A percentile compares a stretch with the other conserved stretches of the same genome.
These are phyloP conservation scores for Hippocampus zosterae DNA, from an alignment of 2,113 vertebrate genomes.

Conservation along the genomic window DNA sequence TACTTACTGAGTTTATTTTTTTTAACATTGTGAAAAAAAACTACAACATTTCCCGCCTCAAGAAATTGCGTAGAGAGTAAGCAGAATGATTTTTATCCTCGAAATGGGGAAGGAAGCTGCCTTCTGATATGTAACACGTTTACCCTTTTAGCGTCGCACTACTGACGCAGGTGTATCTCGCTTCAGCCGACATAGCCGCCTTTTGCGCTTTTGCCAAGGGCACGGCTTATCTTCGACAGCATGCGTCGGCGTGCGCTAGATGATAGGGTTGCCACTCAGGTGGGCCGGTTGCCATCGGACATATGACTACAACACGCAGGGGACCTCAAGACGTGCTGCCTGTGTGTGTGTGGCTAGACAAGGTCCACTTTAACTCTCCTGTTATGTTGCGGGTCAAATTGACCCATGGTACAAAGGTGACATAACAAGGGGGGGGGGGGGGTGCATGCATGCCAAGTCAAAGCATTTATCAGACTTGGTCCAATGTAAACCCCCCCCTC, in stretches of 20 bases:
- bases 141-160: too few species aligned
- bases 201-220: conserved; percentile 33
- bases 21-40: too few species aligned
- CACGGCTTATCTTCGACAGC: conserved; percentile 43
- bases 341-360: conserved; percentile 5
- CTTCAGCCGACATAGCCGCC: conserved; percentile 15
- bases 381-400: not conserved
- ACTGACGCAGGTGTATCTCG: too few species aligned
- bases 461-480: conserved; percentile 1
- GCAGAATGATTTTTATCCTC: too few species aligned
- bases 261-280: conserved; percentile 73
- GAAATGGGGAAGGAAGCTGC: too few species aligned
- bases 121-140: too few species aligned
- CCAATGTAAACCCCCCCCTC: not conserved
- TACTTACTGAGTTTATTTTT: too few species aligned
- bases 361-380: not conserved
- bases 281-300: conserved; percentile 43
- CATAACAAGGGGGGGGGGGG: not conserved
- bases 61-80: too few species aligned
- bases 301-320: conserved; percentile 51
- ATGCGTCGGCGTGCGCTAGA: conserved; percentile 49
- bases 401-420: not conserved
- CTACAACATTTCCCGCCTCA: too few species aligned
- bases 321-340: conserved; percentile 32
- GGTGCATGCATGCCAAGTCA: conserved; percentile 18